Conservation (phyloP, 2,888 invertebrate genomes). For the Zaprionus lineosus region DNA sequence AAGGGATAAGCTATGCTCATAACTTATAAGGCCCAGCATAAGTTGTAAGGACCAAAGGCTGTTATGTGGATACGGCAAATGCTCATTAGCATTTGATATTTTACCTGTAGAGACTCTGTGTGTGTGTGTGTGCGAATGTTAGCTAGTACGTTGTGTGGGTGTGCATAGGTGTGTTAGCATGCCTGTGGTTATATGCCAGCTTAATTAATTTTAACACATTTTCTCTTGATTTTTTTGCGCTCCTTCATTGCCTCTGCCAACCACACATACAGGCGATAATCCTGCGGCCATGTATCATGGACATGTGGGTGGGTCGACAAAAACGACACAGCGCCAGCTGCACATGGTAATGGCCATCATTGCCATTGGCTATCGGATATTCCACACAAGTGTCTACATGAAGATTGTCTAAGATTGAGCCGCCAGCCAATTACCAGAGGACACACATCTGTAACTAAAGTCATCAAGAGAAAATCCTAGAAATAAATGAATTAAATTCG, state of each 20-base stretch:
- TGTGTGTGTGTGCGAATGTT: constrained; percentile 5
- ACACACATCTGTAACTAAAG: constrained; percentile 6
- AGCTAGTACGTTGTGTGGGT: too few relatives aligned
- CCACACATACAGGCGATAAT: constrained; percentile 89
- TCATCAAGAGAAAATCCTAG: too few relatives aligned
- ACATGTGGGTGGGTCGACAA: constrained; percentile 82
- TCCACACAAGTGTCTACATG: constrained; percentile 74
- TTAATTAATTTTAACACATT: constrained; percentile 73
- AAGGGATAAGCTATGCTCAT: constrained; percentile 39
- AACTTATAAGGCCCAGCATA: constrained; percentile 66
- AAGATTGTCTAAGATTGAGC: constrained; percentile 71
- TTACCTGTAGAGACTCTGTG: constrained; percentile 15
- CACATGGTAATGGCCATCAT: constrained; percentile 77
- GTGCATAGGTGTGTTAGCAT: constrained; percentile 9
- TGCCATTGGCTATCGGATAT: constrained; percentile 80
- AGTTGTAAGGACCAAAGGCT: constrained; percentile 23
- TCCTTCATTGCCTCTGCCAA: neutral
- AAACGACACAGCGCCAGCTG: constrained; percentile 82
- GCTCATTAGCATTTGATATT: constrained; percentile 69
- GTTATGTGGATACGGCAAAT: constrained; percentile 50
- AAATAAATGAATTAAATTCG: too few relatives aligned
- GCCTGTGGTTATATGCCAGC: constrained; percentile 15
- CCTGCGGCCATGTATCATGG: constrained; percentile 90
- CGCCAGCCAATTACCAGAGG: constrained; percentile 9
- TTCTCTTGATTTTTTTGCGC: constrained; percentile 38